These are phyloP conservation scores for Geodia barretti DNA, from an alignment of 37 sponge, comb jelly and placozoan genomes.

Conservation along the genomic window DNA sequence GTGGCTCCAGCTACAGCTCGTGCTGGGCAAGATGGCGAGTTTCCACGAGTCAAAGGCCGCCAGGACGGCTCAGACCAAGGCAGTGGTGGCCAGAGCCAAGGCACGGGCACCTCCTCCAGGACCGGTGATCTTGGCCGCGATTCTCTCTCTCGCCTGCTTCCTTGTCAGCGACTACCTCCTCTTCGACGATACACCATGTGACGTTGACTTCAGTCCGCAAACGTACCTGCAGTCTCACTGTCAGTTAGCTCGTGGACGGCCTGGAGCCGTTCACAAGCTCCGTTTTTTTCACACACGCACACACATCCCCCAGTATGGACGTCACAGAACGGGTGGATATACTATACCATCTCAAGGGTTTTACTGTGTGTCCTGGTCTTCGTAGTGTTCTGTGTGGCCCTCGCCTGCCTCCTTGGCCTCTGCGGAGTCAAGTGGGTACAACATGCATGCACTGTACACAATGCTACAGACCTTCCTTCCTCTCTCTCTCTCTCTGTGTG, in stretches of 20 bases:
- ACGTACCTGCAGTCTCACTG: too few species aligned
- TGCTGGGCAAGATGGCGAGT: neutral
- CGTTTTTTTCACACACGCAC: too few species aligned
- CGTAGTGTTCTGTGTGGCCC: neutral
- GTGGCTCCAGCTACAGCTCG: neutral
- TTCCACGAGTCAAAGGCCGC: neutral
- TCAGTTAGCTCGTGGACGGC: too few species aligned
- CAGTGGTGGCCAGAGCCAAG: neutral
- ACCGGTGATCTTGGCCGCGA: neutral
- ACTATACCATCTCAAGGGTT: neutral
- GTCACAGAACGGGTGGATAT: neutral
- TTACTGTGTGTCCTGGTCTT: neutral
- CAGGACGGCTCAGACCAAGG: neutral
- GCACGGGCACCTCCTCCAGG: neutral
- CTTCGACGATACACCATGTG: neutral
- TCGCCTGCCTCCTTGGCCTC: neutral
- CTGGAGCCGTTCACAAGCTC: too few species aligned
- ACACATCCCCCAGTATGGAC: neutral
- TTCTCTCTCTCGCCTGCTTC: conserved; percentile 1
- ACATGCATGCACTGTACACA: too few species aligned
- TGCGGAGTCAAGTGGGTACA: neutral
- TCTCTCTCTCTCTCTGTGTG: too few species aligned
- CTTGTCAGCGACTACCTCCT: conserved; percentile 15
- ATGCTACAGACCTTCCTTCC: too few species aligned
- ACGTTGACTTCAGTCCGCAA: too few species aligned